Evolutionary conservation across 2,113 vertebrate genomes (phyloP).

Genomic region (Sitta europaea): DNA sequence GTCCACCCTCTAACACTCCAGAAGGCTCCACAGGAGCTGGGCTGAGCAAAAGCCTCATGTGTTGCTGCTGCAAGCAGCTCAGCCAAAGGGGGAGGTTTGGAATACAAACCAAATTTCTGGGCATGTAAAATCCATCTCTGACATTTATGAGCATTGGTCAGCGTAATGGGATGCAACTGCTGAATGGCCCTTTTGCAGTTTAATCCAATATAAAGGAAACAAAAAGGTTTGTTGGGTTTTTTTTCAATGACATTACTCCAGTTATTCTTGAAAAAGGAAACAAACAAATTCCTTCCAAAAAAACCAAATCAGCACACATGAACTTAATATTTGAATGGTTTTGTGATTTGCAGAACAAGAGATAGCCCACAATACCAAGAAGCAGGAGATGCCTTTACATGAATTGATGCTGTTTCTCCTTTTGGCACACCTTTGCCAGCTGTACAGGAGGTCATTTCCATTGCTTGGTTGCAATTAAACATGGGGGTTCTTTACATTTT

Average conservation of each 20-base stretch:
- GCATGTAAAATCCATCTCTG: background rate
- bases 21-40: fast-evolving
- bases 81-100: background rate
- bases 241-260: background rate
- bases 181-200: background rate
- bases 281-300: background rate
- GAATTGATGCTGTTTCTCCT: background rate
- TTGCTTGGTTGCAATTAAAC: background rate
- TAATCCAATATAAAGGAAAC: background rate
- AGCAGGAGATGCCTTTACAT: background rate
- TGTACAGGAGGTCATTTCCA: background rate
- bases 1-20: background rate
- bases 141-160: background rate
- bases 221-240: background rate
- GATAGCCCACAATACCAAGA: background rate
- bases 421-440: background rate
- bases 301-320: fast-evolving
- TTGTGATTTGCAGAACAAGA: background rate
- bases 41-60: background rate
- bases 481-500: background rate
- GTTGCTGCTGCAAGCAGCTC: background rate
- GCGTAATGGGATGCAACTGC: background rate
- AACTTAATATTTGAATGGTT: background rate
- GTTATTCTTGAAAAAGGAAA: background rate
- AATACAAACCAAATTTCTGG: background rate